Percentiles rank a stretch among this genome's conserved stretches.
Evolutionary conservation across 2,888 invertebrate species (phyloP).

Genomic region (Caenorhabditis panamensis): DNA sequence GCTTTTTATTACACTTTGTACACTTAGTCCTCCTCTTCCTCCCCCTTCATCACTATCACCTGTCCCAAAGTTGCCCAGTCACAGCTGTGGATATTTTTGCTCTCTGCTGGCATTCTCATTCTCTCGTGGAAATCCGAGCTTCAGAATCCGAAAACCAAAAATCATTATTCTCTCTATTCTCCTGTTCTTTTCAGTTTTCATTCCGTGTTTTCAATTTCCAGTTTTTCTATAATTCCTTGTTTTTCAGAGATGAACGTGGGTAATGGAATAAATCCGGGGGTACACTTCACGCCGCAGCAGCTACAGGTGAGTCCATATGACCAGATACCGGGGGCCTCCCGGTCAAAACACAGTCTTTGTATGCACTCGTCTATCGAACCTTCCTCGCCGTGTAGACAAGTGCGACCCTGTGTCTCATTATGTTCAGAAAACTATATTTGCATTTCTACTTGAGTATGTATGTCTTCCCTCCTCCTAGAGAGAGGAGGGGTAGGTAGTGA

Average conservation of each 20-base stretch:
- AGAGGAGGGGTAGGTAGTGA: constrained; percentile 16
- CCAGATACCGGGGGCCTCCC: too few species aligned
- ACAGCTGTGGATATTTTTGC: constrained; percentile 13
- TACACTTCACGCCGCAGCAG: constrained; percentile 34
- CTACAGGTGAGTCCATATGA: constrained; percentile 40
- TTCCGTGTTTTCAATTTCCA: not conserved
- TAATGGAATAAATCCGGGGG: constrained; percentile 27
- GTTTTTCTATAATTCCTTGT: constrained; percentile 26
- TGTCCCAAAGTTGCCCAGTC: constrained; percentile 3
- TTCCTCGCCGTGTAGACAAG: not conserved
- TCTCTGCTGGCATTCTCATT: not conserved
- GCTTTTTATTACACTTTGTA: constrained; percentile 46
- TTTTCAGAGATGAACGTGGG: constrained; percentile 63
- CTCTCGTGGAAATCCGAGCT: not conserved
- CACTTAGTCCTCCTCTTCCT: constrained; percentile 17
- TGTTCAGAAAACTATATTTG: constrained; percentile 50
- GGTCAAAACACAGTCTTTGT: constrained; percentile 19
- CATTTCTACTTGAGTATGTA: constrained; percentile 53
- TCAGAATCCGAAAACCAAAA: constrained; percentile 10
- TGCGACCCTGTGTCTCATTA: constrained; percentile 27
- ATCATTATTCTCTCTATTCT: too few species aligned
- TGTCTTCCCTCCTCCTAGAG: too few species aligned
- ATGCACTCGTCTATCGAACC: not conserved
- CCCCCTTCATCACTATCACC: constrained; percentile 17
- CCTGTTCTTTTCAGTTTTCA: not conserved